Base-by-base conservation (phyloP, 2,888 invertebrate species). In the Lottia scabra region DNA sequence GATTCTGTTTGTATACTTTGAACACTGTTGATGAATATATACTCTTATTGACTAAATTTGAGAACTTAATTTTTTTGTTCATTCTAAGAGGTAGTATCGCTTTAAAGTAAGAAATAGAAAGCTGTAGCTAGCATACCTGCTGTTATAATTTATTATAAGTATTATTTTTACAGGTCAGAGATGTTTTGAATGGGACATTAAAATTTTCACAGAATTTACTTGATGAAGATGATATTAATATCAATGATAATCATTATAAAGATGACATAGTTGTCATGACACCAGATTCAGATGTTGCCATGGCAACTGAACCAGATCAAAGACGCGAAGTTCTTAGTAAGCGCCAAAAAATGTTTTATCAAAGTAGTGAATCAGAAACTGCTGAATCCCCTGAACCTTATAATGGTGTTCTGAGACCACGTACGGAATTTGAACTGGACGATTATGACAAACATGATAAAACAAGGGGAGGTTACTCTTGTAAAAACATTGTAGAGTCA, bases 111-210 rank as follows among this genome's bases (percentile, higher is more conserved):
- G 30, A 30, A 5, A 30, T 30, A 30, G 2, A 30, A 5, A 30
- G 30, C 13, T 15, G 16, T n/a, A 48, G 5, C 15, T 12, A 48
- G n/a, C n/a, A n/a, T n/a, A n/a, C n/a, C n/a, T n/a, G n/a, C n/a
- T n/a, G n/a, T n/a, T 56, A 16, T 56, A 19, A 56, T 56, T 8
- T 56, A 19, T 48, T 56, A 19, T 19, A 56, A 5, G 27, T 0
- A 26, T 71, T 63, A 43, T 44, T 62, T 63, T 73, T 74, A 3
- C 77, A 89, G 89, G 88, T 89, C 6, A 73, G 88, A 68, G 89
- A 89, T 78, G 84, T 89, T 4, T 75, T 89, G 43, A 88, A 87
- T 71, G 88, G 88, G 44, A 87, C 87, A 0, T 75, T 89, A 13
- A 83, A 83, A 70, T 87, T 84, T 72, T 81, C 87, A 2, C 83